Evolutionary conservation across 2,113 vertebrate species (phyloP).

Genomic region (Leptocoma aspasia): DNA sequence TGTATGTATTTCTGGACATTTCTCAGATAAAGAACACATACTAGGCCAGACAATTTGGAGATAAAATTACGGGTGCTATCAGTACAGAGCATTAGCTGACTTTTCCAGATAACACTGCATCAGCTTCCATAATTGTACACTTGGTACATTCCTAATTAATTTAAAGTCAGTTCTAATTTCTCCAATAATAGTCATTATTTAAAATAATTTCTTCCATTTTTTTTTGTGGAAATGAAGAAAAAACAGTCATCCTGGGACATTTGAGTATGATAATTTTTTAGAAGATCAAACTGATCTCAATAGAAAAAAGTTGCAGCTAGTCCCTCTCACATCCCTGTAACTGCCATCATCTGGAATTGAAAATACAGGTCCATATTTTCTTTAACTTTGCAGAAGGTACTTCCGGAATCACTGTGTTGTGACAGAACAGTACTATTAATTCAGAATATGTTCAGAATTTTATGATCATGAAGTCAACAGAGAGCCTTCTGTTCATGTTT

Average conservation of each 20-base stretch:
- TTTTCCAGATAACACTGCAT: neutral
- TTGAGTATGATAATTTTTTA: neutral
- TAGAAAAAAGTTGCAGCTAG: neutral
- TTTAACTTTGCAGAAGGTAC: neutral
- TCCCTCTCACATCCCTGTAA: neutral
- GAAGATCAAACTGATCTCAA: neutral
- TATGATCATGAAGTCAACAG: neutral
- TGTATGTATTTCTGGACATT: neutral
- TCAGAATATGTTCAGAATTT: neutral
- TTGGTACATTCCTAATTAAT: neutral
- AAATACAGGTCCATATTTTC: neutral
- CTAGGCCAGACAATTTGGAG: neutral
- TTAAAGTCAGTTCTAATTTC: neutral
- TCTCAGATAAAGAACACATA: neutral
- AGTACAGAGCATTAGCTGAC: neutral
- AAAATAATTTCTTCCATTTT: neutral
- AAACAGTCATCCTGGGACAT: neutral
- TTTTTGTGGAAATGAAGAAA: neutral
- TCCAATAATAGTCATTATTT: neutral
- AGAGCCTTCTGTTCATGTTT: neutral
- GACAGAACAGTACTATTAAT: neutral
- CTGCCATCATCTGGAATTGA: neutral
- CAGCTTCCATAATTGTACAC: neutral
- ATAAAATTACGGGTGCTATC: neutral
- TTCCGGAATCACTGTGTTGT: neutral